phyloP scores from a whole-genome alignment of 2,888 invertebrate species.

The Rhagonycha fulva region DNA sequence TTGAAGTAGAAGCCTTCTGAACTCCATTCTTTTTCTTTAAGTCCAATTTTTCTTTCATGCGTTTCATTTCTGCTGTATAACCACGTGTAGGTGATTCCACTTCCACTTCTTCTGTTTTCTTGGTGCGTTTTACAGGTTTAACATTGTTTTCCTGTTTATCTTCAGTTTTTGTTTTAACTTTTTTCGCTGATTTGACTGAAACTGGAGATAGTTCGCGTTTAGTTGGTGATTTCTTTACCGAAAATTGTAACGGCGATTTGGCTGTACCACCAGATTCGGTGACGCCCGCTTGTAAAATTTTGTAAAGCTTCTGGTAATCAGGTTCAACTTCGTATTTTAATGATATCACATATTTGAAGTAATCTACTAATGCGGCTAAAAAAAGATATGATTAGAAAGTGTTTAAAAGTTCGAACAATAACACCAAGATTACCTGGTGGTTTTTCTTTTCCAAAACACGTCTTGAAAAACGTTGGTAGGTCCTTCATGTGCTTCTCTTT shows the following conservation, averaged over 20 bases:
- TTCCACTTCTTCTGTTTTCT: background rate
- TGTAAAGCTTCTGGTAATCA: constrained; percentile 73
- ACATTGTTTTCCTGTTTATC: background rate
- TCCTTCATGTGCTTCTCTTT: constrained; percentile 72
- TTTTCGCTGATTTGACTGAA: constrained; percentile 21
- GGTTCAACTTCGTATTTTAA: constrained; percentile 73
- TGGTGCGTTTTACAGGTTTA: background rate
- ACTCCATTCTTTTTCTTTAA: constrained; percentile 9
- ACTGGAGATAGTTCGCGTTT: constrained; percentile 32
- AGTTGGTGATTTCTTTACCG: constrained; percentile 34
- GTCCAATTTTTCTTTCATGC: constrained; percentile 28
- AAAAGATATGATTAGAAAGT: constrained; percentile 17
- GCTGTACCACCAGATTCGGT: constrained; percentile 63
- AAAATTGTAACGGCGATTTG: constrained; percentile 65
- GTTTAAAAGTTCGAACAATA: background rate
- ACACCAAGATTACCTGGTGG: constrained; percentile 52
- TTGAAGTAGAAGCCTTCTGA: constrained; percentile 11
- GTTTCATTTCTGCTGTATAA: constrained; percentile 33
- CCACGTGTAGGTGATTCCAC: constrained; percentile 1
- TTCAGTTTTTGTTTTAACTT: constrained; percentile 17
- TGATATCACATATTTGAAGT: constrained; percentile 68
- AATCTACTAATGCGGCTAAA: constrained; percentile 66
- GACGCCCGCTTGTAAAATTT: constrained; percentile 68
- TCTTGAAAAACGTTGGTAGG: constrained; percentile 53
- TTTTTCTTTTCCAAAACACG: constrained; percentile 50